Conservation (phyloP, 2,888 invertebrate genomes). For the Zygogramma bicolorata region DNA sequence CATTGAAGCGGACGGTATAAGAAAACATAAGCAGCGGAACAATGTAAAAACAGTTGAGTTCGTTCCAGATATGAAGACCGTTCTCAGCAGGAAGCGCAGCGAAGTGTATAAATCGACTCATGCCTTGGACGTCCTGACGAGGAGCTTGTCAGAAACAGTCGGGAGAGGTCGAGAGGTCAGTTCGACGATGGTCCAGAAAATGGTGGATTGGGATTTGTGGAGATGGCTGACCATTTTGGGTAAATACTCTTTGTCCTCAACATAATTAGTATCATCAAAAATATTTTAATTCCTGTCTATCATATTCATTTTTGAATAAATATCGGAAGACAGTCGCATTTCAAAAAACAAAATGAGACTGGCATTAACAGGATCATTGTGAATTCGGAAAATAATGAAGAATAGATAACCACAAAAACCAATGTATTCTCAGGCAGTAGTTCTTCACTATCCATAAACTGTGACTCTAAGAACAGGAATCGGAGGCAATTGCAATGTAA, state of each 20-base stretch:
- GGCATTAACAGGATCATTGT: too few species aligned
- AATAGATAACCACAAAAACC: too few species aligned
- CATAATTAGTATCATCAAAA: not conserved
- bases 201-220: conserved; percentile 73
- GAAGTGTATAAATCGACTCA: conserved; percentile 72
- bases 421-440: too few species aligned
- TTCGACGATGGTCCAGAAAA: conserved; percentile 66
- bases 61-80: conserved; percentile 71
- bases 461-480: too few species aligned
- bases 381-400: too few species aligned
- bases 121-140: conserved; percentile 72
- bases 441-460: too few species aligned
- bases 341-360: too few species aligned
- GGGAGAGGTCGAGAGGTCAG: conserved; percentile 54
- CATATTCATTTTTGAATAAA: too few species aligned
- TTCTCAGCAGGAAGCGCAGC: conserved; percentile 71
- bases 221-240: conserved; percentile 76
- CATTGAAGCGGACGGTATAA: not conserved
- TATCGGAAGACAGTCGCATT: too few species aligned
- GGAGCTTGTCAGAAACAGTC: conserved; percentile 63
- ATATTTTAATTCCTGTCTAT: too few species aligned
- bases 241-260: conserved; percentile 59
- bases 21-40: not conserved
- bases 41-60: conserved; percentile 29
- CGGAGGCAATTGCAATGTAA: too few species aligned